Base-by-base conservation (phyloP, 2,888 invertebrate genomes). In the Dynastes tityus region DNA sequence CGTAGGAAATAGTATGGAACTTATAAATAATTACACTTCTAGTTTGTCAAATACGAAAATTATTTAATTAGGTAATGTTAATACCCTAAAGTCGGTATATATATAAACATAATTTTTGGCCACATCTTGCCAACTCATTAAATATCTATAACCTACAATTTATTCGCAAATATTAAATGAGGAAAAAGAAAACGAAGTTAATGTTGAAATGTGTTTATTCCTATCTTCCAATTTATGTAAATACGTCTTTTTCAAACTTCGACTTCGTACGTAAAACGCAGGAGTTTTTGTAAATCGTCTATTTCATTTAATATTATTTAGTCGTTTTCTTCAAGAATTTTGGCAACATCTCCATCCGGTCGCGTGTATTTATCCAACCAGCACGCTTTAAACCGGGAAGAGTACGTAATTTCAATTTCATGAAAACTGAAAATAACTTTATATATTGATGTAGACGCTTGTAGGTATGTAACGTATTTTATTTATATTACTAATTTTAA, bases 331-430 rank as follows among this genome's bases (percentile, higher is more conserved):
- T 29, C 11, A 8, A 74, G 73, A 73, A 73, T 73, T 64, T 73
- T 73, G 73, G 73, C 73, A 73, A 73, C 58, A 73, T 58, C 73
- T 27, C 40, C 61, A 74, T 74, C 73, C 73, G 73, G 73, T 45
- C 49, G 45, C 13, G 40, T 71, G 49, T 51, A 27, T 68, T 68
- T 68, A 68, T 22, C n/a, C 68, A 22, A 27, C 45, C 61, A 45
- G 68, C 61, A 61, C 27, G 27, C 11, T 27, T 61, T 11, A 1
- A 32, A 61, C 61, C 16, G 61, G 45, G 61, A 45, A 74, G 22
- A 45, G 40, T 61, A 32, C 55, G 61, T 58, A 61, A 61, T 45
- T 40, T 73, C 40, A 61, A 74, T 74, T 61, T 61, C 45, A 40
- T 45, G 73, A 74, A 74, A 74, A 45, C 29, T 61, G 45, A 40